Conservation (phyloP, 92 coral and sea anemone species). For the Siderastrea siderea region DNA sequence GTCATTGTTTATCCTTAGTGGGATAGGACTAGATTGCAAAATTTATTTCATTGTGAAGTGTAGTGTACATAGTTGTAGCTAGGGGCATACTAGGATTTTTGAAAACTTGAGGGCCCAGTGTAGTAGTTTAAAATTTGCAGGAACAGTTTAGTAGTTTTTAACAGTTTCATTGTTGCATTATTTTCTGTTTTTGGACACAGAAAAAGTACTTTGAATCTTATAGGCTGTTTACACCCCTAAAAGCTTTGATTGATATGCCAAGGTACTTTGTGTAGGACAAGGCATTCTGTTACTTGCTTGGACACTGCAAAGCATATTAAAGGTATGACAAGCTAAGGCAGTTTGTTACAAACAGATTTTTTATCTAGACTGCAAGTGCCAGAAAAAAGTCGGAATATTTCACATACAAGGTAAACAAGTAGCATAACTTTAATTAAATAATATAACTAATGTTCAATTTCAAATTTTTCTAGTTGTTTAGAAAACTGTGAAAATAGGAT, state of each 20-base stretch:
- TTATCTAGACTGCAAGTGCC: slow-evolving; percentile 41
- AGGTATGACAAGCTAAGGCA: slow-evolving; percentile 20
- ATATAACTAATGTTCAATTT: slow-evolving; percentile 10
- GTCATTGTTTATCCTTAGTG: slow-evolving; percentile 36
- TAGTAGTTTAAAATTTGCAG: not conserved
- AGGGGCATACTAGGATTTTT: slow-evolving; percentile 16
- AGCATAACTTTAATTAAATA: slow-evolving; percentile 25
- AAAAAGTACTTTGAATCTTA: too few relatives aligned
- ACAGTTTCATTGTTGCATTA: too few relatives aligned
- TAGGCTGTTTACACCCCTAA: not conserved
- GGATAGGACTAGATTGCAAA: slow-evolving; percentile 29
- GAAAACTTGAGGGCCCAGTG: slow-evolving; percentile 23
- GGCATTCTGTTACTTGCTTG: slow-evolving; percentile 26
- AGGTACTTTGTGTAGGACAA: slow-evolving; percentile 19
- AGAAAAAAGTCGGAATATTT: slow-evolving; percentile 24
- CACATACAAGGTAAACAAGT: slow-evolving; percentile 44
- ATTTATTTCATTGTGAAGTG: slow-evolving; percentile 21
- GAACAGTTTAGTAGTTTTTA: too few relatives aligned
- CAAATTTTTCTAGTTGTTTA: not conserved
- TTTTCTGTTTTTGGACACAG: too few relatives aligned
- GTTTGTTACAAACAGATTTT: slow-evolving; percentile 34
- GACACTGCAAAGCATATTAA: slow-evolving; percentile 23
- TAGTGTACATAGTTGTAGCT: slow-evolving; percentile 16
- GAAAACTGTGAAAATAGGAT: slow-evolving; percentile 8
- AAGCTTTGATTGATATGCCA: slow-evolving; percentile 31